Evolutionary conservation across 2,113 vertebrate genomes (phyloP).

Genomic region (Pycnonotus jocosus): DNA sequence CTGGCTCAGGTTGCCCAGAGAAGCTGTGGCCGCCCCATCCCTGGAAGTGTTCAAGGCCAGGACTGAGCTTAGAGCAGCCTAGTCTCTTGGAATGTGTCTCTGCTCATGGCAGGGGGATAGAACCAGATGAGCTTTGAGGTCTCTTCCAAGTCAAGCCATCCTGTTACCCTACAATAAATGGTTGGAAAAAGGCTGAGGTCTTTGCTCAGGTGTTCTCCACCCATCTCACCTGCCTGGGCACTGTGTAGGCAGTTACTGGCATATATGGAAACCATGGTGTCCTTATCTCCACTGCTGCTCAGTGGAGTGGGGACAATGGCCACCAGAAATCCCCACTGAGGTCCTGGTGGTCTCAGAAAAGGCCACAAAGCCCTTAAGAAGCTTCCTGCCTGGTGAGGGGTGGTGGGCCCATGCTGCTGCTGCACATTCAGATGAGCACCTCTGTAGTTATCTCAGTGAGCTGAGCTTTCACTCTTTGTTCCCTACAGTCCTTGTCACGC

Average conservation of each 20-base stretch:
- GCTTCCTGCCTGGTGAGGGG: neutral
- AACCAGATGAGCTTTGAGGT: neutral
- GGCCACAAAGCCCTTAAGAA: neutral
- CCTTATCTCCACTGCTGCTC: neutral
- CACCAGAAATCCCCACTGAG: neutral
- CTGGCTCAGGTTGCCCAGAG: neutral
- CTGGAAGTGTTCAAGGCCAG: neutral
- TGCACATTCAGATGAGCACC: rapidly evolving
- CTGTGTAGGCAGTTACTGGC: neutral
- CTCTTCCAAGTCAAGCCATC: neutral
- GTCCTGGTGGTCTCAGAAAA: neutral
- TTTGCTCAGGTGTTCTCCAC: neutral
- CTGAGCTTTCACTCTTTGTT: neutral
- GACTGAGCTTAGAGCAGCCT: neutral
- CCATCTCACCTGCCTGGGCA: too few species aligned
- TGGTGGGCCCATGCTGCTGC: neutral
- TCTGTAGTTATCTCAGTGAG: neutral
- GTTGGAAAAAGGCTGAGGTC: neutral
- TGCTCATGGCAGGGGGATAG: neutral
- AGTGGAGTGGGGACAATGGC: too few species aligned
- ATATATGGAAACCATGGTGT: neutral
- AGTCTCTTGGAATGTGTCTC: neutral
- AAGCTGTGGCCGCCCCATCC: neutral
- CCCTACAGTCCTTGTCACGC: conserved; percentile 83
- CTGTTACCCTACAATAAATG: neutral